Evolutionary conservation across 2,113 vertebrate genomes (phyloP), one percentile per base, ranked within the genome.

Genomic region (Polypterus bichir): DNA sequence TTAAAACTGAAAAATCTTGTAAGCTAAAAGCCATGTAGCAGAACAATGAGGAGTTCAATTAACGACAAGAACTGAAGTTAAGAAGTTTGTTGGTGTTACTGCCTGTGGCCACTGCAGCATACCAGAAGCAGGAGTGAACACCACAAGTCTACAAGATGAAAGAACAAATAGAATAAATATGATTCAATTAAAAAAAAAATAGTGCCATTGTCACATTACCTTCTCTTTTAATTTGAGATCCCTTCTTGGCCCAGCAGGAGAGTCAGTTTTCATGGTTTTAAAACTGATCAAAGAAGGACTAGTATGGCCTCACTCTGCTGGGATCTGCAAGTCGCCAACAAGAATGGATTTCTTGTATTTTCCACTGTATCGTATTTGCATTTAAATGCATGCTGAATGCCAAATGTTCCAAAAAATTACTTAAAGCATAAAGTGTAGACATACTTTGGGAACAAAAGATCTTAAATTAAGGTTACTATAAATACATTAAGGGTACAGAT

Each of bases 371-470:
- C 56, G 9, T 58, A 45, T 58, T 56, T n/a, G 54, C 54, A 58
- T 58, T 58, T 58, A 56, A 56, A 56, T 56, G 54, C 54, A 56
- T 56, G 54, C 8, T 58, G 27, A 7, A 7, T 58, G 56, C 56
- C 56, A 45, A 58, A 58, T 27, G 44, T 7, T 58, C 5, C 46
- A 45, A 58, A 44, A 58, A 7, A 6, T 8, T 58, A 45, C 44
- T 6, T 58, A 27, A 52, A 52, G 10, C 51, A 7, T 4, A 10
- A 52, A 3, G 10, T 8, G 51, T 10, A 52, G 51, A 52, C 51
- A 4, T 10, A 8, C 51, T 52, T 27, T 52, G 10, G 7, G 51
- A 52, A 52, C 51, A 52, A 52, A 52, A 52, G 10, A 52, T 52
- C 7, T 52, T 52, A 52, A 52, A 52, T 10, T 10, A 52, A 52